These are phyloP conservation scores for Drosophila takahashii DNA, from an alignment of 1,140 invertebrate genomes.

Conservation along the genomic window DNA sequence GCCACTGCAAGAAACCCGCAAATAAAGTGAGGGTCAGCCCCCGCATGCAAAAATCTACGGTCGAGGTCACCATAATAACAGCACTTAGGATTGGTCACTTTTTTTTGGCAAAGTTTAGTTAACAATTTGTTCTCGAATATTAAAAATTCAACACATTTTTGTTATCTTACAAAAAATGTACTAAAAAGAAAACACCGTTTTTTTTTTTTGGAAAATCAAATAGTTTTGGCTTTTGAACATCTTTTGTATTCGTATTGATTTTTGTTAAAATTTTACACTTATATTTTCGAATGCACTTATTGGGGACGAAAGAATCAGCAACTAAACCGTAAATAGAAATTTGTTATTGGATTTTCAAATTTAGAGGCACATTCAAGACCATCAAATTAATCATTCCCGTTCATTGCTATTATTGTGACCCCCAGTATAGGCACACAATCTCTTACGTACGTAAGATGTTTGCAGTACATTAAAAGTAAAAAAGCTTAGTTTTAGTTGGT, in stretches of 20 bases:
- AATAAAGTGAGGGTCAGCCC: slow-evolving; percentile 23
- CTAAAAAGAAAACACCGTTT: too few relatives aligned
- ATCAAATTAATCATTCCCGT: not conserved
- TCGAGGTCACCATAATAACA: slow-evolving; percentile 1
- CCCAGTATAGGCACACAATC: not conserved
- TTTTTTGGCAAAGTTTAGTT: not conserved
- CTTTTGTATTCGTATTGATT: too few relatives aligned
- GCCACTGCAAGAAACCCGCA: slow-evolving; percentile 39
- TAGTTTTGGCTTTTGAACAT: too few relatives aligned
- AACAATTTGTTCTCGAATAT: too few relatives aligned
- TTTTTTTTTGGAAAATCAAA: too few relatives aligned
- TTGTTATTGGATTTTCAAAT: not conserved
- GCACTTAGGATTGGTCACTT: not conserved
- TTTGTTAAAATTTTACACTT: too few relatives aligned
- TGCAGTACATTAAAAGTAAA: not conserved
- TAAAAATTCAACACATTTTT: too few relatives aligned
- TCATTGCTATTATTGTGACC: not conserved
- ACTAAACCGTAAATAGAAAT: too few relatives aligned
- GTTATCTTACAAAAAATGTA: too few relatives aligned
- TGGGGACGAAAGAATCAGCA: not conserved
- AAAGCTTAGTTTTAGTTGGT: not conserved
- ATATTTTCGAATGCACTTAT: too few relatives aligned
- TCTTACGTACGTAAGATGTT: not conserved
- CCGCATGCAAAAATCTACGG: slow-evolving; percentile 22
- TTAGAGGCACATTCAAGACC: not conserved